Evolutionary conservation across 2,888 invertebrate genomes (phyloP), one percentile per base, ranked within the genome.

Genomic region (Tigriopus californicus): DNA sequence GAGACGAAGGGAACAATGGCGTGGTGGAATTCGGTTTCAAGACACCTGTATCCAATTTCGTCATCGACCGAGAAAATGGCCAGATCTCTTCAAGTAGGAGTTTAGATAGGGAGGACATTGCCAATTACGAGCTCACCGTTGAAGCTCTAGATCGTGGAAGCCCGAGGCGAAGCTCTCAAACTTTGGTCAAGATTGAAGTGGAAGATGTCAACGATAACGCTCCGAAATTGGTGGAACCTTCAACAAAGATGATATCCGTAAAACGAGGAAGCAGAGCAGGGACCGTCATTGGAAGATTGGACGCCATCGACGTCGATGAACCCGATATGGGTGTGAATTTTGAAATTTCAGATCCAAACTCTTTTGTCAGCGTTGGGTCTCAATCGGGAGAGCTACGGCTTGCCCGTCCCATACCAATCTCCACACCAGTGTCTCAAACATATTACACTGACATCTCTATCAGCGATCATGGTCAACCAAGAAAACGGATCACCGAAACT

Each of bases 141-240:
- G 76, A 88, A 61, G 89, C 94, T 12, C 79, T 80, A 59, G 95
- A 97, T 73, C 81, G 81, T 64, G 95, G 94, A 10, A 77, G 76
- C 60, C 90, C 91, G 25, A 46, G 33, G 11, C 81, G 87, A 10
- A 75, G 88, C 64, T 85, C 86, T 51, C 83, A 89, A 1, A 85
- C 89, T 42, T 84, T 82, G 59, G 83, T 97, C 53, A 74, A 83
- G 63, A 85, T 94, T 64, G 88, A 86, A 65, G 85, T 95, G 66
- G 80, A 88, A 70, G 92, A 94, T 74, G 85, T 92, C 66, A 94
- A 94, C 72, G 92, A 95, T 74, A 94, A 95, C 72, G n/a, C 54
- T 33, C 54, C 54, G 10, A 40, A 25, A 41, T 41, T 54, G 15
- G 33, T 52, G 25, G 54, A 54, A 40, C 41, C 54, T 40, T 41